Conservation (phyloP, 2,797 vertebrate species). For the Cetoscarus ocellatus region DNA sequence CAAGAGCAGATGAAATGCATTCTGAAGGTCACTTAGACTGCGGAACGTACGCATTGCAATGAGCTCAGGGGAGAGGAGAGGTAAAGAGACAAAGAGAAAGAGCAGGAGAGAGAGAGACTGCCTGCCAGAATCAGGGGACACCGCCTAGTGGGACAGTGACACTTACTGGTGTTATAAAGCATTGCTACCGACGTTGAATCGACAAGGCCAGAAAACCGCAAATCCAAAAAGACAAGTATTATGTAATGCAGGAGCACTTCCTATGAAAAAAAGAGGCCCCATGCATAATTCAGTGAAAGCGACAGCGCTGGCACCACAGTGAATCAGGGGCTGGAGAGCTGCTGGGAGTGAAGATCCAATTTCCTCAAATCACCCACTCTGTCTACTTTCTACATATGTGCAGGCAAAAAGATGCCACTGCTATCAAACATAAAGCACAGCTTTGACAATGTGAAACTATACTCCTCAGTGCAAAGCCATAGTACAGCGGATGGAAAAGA, state of each 20-base stretch:
- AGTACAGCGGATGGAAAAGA: neutral
- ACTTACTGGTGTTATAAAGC: constrained; percentile 35
- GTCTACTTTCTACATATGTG: constrained; percentile 13
- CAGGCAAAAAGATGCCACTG: constrained; percentile 26
- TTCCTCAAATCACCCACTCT: constrained; percentile 60
- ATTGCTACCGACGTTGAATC: constrained; percentile 6
- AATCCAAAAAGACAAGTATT: constrained; percentile 59
- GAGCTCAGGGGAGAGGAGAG: constrained; percentile 56
- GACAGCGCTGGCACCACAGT: constrained; percentile 56
- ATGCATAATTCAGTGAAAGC: constrained; percentile 76
- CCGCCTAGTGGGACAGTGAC: constrained; percentile 31
- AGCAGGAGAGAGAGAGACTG: constrained; percentile 7
- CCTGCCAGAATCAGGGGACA: constrained; percentile 38
- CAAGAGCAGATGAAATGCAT: constrained; percentile 61
- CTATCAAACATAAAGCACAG: constrained; percentile 33
- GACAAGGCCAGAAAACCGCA: constrained; percentile 29
- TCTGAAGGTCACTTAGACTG: constrained; percentile 83
- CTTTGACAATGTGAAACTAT: constrained; percentile 20
- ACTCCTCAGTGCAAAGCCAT: neutral
- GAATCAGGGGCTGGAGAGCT: constrained; percentile 62
- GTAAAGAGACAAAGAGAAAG: constrained; percentile 29
- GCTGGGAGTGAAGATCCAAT: constrained; percentile 58
- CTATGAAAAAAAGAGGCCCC: constrained; percentile 21
- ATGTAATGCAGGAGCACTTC: constrained; percentile 50
- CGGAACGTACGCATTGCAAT: constrained; percentile 72